Base-by-base conservation (phyloP, 2,797 vertebrate species). In the Chloroceryle inda region DNA sequence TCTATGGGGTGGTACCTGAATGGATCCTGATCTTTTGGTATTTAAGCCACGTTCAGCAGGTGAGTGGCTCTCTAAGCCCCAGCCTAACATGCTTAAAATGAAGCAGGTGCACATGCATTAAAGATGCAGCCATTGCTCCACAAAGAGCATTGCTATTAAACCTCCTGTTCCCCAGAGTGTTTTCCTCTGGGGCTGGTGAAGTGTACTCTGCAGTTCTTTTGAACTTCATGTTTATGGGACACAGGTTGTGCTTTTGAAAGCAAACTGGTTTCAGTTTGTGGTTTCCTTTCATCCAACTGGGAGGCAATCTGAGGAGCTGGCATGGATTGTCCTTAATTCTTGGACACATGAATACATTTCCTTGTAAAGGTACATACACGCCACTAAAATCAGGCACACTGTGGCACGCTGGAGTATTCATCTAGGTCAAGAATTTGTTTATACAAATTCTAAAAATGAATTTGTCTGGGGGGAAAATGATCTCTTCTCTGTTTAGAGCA, bases 361-460 rank as follows among this genome's bases (percentile, higher is more conserved):
- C 86, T 87, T 85, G 69, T 94, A 76, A 78, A 94, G 88, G 85
- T 86, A 67, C 44, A 16, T 8, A 45, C 33, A 73, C 88, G 59
- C 53, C 63, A 47, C 89, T 86, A 79, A 88, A 68, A 10, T 22
- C 55, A 94, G 91, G 80, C 71, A 73, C 69, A 72, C 1, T 72
- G 77, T 61, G 78, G 78, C 77, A 63, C 3, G 42, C 13, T 50
- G 79, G 42, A 83, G 29, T 17, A 29, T 52, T 79, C 78, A 80
- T 49, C 73, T 59, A 62, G 22, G 83, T 80, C 75, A 94, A 71
- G 76, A 93, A 89, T 84, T 92, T 94, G 73, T 94, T 95, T 92
- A 83, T 58, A 80, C 55, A 88, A 89, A 89, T 84, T 71, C 82
- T 91, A 93, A 95, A 96, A 88, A 88, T 58, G 33, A 92, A 81